Evolutionary conservation across 2,888 invertebrate genomes (phyloP).

Genomic region (Caenorhabditis sp.): DNA sequence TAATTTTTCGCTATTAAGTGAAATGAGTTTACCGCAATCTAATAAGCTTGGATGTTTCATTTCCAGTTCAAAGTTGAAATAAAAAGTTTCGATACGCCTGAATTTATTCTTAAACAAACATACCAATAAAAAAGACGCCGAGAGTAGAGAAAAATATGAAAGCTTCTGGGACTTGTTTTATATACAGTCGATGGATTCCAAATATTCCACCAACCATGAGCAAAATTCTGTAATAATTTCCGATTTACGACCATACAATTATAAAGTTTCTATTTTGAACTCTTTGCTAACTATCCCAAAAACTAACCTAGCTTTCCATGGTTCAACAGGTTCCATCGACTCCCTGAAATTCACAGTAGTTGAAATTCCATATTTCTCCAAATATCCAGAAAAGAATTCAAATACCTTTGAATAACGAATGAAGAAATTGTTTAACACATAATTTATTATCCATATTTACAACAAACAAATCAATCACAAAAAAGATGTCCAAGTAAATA

Average conservation of each 20-base stretch:
- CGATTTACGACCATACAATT: neutral
- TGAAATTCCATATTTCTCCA: neutral
- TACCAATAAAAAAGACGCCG: constrained; percentile 53
- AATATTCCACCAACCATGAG: constrained; percentile 51
- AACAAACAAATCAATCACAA: neutral
- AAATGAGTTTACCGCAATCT: no score
- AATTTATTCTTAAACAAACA: neutral
- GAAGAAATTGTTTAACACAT: neutral
- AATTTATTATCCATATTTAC: neutral
- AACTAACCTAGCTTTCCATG: constrained; percentile 5
- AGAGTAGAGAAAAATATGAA: constrained; percentile 56
- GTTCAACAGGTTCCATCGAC: neutral
- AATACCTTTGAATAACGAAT: neutral
- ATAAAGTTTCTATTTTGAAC: no score
- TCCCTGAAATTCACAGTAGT: no score
- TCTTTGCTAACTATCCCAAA: neutral
- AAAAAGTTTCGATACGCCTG: constrained; percentile 6
- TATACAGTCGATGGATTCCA: constrained; percentile 53
- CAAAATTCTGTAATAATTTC: constrained; percentile 14
- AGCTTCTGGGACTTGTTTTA: constrained; percentile 54
- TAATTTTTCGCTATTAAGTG: no score
- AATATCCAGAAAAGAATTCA: neutral
- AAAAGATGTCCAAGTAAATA: neutral
- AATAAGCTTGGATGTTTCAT: no score
- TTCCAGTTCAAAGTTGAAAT: neutral